Percentiles rank a stretch among this genome's conserved stretches.
Evolutionary conservation across 2,888 invertebrate species (phyloP).

Genomic region (Pristionchus maxplancki): DNA sequence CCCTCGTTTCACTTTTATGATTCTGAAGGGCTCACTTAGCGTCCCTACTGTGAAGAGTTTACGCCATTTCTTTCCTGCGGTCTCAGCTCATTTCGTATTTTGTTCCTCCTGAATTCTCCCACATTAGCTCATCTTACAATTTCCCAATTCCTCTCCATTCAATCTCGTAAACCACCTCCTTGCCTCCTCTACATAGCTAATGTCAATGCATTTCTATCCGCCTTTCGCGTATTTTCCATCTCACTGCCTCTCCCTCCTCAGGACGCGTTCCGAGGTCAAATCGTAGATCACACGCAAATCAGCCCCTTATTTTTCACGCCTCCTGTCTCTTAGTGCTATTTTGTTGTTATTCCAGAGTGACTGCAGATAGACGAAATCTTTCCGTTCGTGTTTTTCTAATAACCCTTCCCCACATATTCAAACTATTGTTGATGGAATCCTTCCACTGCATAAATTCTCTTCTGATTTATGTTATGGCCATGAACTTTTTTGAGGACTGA

Average conservation of each 20-base stretch:
- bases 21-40: background rate
- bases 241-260: background rate
- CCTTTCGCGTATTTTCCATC: background rate
- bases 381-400: background rate
- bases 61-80: background rate
- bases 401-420: background rate
- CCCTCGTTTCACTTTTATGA: background rate
- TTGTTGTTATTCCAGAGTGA: background rate
- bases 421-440: background rate
- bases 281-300: background rate
- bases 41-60: background rate
- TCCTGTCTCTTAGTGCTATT: background rate
- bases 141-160: background rate
- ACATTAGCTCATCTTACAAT: background rate
- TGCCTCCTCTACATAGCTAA: background rate
- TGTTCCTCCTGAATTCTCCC: background rate
- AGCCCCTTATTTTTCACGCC: background rate
- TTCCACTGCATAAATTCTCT: background rate
- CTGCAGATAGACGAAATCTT: background rate
- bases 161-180: background rate
- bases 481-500: background rate
- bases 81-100: background rate
- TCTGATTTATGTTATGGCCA: background rate
- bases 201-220: background rate
- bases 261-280: background rate